Evolutionary conservation across 2,888 invertebrate species (phyloP).

Genomic region (Spodoptera littoralis): DNA sequence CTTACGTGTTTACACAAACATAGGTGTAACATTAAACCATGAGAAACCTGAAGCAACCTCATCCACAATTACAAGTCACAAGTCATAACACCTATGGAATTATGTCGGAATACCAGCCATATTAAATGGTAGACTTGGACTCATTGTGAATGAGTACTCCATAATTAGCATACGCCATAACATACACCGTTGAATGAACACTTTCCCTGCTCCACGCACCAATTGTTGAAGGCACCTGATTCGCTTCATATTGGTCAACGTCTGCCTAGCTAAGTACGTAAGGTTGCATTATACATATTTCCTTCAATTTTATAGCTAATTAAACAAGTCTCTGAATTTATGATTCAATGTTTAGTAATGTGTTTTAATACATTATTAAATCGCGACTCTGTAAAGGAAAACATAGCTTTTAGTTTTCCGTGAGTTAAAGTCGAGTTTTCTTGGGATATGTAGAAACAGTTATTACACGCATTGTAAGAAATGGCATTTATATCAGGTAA

Average conservation of each 20-base stretch:
- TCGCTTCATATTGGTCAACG: slow-evolving; percentile 38
- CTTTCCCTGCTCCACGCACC: slow-evolving; percentile 71
- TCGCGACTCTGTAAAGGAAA: background rate
- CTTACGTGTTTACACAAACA: too few species aligned
- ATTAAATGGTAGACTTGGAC: too few species aligned
- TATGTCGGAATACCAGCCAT: too few species aligned
- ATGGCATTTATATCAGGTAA: too few species aligned
- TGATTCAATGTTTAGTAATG: slow-evolving; percentile 28
- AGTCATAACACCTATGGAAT: too few species aligned
- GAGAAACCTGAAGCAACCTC: too few species aligned
- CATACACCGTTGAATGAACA: slow-evolving; percentile 42
- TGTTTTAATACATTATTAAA: slow-evolving; percentile 21
- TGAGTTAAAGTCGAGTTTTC: too few species aligned
- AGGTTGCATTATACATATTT: slow-evolving; percentile 28
- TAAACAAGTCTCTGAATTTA: slow-evolving; percentile 40
- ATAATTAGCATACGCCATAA: slow-evolving; percentile 66
- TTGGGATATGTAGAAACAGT: too few species aligned
- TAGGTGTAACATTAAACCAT: too few species aligned
- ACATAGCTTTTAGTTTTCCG: too few species aligned
- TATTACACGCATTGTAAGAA: too few species aligned
- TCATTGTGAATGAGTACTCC: slow-evolving; percentile 25
- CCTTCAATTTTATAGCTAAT: slow-evolving; percentile 49
- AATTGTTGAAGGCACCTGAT: slow-evolving; percentile 77
- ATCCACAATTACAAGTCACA: too few species aligned
- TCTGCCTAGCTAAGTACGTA: slow-evolving; percentile 32